Percentiles rank a stretch among this genome's conserved stretches.
Evolutionary conservation across 2,888 invertebrate species (phyloP).

Genomic region (Enchytraeus crypticus): DNA sequence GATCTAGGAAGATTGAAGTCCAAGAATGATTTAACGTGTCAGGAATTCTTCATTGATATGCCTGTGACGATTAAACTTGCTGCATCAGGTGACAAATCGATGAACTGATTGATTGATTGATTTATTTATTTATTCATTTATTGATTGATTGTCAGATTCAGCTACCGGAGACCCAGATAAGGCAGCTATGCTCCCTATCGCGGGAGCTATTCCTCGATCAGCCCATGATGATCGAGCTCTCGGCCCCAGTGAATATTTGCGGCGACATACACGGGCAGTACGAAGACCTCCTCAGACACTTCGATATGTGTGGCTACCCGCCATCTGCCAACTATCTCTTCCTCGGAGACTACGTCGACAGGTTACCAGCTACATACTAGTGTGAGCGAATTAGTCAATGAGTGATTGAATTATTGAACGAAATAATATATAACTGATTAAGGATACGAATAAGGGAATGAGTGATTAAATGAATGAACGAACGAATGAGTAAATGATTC

Average conservation of each 20-base stretch:
- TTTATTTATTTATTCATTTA: too few relatives aligned
- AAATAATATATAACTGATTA: neutral
- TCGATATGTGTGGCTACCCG: constrained; percentile 53
- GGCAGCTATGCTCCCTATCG: constrained; percentile 49
- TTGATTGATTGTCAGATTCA: too few relatives aligned
- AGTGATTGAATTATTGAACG: constrained; percentile 3
- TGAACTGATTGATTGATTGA: too few relatives aligned
- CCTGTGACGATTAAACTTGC: too few relatives aligned
- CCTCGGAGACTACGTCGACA: constrained; percentile 55
- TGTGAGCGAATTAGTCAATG: neutral
- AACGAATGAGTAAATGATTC: too few relatives aligned
- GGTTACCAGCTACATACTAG: constrained; percentile 40
- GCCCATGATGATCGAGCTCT: constrained; percentile 52
- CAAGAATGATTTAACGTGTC: too few relatives aligned
- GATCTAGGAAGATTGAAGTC: too few relatives aligned
- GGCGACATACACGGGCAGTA: constrained; percentile 55
- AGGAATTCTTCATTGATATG: too few relatives aligned
- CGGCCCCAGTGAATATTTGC: constrained; percentile 52
- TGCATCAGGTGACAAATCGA: too few relatives aligned
- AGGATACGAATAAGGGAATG: neutral
- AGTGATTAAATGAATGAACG: too few relatives aligned
- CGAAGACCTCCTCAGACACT: constrained; percentile 52
- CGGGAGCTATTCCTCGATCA: constrained; percentile 50
- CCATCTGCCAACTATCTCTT: constrained; percentile 54
- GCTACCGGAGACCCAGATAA: constrained; percentile 48